phyloP scores from a whole-genome alignment of 2,888 invertebrate species.

The Tribolium freemani region DNA sequence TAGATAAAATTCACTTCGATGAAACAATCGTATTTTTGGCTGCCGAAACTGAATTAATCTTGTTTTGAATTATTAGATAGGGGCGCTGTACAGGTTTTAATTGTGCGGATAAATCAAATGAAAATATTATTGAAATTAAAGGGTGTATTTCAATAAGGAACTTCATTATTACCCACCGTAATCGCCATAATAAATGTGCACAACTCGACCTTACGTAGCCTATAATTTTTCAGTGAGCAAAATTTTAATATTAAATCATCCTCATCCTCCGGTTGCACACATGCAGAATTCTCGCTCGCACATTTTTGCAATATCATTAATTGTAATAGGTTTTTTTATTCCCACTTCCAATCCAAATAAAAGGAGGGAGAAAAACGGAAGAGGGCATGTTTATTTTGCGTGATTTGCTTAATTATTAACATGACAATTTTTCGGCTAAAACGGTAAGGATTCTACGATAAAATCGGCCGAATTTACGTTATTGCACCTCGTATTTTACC shows the following conservation, averaged over 20 bases:
- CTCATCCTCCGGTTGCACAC: neutral
- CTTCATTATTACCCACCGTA: neutral
- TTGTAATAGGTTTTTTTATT: neutral
- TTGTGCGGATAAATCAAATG: neutral
- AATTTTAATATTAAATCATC: neutral
- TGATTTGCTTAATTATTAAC: neutral
- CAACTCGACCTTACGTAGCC: neutral
- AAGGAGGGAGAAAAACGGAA: neutral
- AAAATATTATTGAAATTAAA: neutral
- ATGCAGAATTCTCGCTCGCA: neutral
- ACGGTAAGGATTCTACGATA: neutral
- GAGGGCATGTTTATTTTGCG: neutral
- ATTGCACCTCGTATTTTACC: no score
- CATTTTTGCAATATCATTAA: neutral
- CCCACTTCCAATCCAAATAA: neutral
- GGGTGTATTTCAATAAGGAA: neutral
- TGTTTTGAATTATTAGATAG: neutral
- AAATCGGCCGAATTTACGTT: no score
- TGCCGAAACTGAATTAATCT: no score
- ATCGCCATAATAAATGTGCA: neutral
- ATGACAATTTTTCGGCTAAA: neutral
- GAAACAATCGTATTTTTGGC: no score
- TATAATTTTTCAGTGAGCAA: neutral
- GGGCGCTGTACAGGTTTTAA: neutral
- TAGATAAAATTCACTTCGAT: no score